These are phyloP conservation scores for Eulacestoma nigropectus DNA, from an alignment of 2,113 vertebrate genomes.

Conservation along the genomic window DNA sequence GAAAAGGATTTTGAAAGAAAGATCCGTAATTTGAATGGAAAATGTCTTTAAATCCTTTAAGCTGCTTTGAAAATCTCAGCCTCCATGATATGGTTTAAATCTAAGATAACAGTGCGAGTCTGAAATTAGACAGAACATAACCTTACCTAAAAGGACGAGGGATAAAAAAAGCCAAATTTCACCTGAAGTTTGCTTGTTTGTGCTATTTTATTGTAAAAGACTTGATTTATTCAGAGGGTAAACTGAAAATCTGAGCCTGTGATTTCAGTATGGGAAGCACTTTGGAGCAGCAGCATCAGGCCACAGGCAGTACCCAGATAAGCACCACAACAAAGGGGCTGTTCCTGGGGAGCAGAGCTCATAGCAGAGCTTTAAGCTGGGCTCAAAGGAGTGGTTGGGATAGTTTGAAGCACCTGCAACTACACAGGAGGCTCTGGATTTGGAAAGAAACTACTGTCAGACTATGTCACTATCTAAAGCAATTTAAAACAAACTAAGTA, in stretches of 20 bases:
- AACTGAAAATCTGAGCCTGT: background rate
- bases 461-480: background rate
- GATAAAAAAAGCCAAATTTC: background rate
- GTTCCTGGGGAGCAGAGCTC: background rate
- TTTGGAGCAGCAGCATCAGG: background rate
- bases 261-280: background rate
- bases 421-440: background rate
- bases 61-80: constrained; percentile 52
- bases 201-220: background rate
- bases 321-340: background rate
- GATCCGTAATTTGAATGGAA: constrained; percentile 55
- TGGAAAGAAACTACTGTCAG: background rate
- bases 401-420: background rate
- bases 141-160: background rate
- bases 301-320: background rate
- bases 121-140: constrained; percentile 11
- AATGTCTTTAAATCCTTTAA: constrained; percentile 59
- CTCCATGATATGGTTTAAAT: constrained; percentile 23
- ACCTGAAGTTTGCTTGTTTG: background rate
- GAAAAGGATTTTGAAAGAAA: constrained; percentile 41
- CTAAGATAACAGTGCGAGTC: background rate
- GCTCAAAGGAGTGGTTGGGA: background rate
- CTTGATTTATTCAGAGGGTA: background rate
- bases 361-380: background rate
- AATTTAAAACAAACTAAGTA: background rate